Evolutionary conservation across 1,140 invertebrate species (phyloP).

Genomic region (Helicorthomorpha holstii): DNA sequence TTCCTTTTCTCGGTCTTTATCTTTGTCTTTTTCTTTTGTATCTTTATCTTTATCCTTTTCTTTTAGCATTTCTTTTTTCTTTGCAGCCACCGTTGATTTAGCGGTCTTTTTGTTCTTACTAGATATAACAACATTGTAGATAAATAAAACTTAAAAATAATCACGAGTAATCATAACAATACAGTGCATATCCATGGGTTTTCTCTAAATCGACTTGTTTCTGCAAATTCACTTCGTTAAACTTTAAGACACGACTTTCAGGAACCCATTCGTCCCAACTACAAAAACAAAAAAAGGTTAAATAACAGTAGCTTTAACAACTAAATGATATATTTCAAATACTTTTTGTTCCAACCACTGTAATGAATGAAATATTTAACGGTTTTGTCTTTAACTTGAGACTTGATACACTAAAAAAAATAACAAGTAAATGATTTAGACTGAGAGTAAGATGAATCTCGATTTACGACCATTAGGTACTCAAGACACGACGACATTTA

Average conservation of each 20-base stretch:
- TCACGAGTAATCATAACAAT: constrained; percentile 9
- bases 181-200: constrained; percentile 48
- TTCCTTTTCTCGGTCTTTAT: constrained; percentile 7
- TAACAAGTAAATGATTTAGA: background rate
- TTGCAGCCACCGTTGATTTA: background rate
- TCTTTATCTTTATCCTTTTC: constrained; percentile 9
- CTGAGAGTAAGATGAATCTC: background rate
- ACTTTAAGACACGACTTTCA: constrained; percentile 78
- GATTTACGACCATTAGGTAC: too few relatives aligned
- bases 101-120: constrained; percentile 11
- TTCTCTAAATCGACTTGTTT: constrained; percentile 75
- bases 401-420: constrained; percentile 50
- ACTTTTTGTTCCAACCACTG: constrained; percentile 97
- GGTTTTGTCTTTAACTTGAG: constrained; percentile 64
- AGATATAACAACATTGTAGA: background rate
- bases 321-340: constrained; percentile 11
- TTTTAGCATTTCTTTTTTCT: too few relatives aligned
- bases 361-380: constrained; percentile 89
- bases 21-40: constrained; percentile 12
- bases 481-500: background rate
- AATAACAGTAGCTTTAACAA: background rate
- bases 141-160: background rate
- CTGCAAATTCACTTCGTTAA: constrained; percentile 76
- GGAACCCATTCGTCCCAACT: constrained; percentile 99
- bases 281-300: constrained; percentile 17